phyloP scores from a whole-genome alignment of 2,113 vertebrate genomes.

The Dolichallabes microphthalmus region DNA sequence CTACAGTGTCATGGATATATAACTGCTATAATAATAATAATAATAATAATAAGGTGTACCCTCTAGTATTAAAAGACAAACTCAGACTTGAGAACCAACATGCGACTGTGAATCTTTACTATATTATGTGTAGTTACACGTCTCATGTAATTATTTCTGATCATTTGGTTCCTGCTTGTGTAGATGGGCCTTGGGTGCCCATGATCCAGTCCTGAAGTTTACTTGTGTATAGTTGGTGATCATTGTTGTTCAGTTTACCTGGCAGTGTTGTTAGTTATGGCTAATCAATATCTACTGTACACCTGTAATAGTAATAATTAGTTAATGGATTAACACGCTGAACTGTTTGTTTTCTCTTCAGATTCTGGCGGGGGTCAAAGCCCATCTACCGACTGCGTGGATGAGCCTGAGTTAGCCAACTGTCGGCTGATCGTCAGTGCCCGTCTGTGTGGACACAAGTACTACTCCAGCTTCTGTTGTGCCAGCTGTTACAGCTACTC shows the following conservation, averaged over 20 bases:
- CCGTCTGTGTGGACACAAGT: constrained; percentile 84
- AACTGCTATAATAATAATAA: not conserved
- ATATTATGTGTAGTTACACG: not conserved
- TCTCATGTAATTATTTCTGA: too few relatives aligned
- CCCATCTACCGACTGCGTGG: constrained; percentile 74
- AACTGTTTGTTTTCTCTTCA: constrained; percentile 2
- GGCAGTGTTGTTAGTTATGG: too few relatives aligned
- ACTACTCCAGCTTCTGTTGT: constrained; percentile 94
- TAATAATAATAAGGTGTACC: not conserved
- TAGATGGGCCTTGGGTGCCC: too few relatives aligned
- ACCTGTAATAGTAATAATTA: not conserved
- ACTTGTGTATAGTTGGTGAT: too few relatives aligned
- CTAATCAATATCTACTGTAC: too few relatives aligned
- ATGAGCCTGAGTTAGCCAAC: constrained; percentile 91
- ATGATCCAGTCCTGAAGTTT: too few relatives aligned
- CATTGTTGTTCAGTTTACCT: too few relatives aligned
- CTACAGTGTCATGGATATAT: too few relatives aligned
- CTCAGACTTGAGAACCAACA: not conserved
- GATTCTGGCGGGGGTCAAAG: constrained; percentile 33
- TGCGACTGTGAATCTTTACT: not conserved
- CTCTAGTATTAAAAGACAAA: not conserved
- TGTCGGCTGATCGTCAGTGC: constrained; percentile 89
- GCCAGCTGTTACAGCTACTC: constrained; percentile 81
- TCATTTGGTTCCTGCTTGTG: too few relatives aligned
- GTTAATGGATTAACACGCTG: not conserved